Percentiles rank a stretch among this genome's conserved stretches.
Evolutionary conservation across 1,140 invertebrate species (phyloP).

Genomic region (Acarapis woodi): DNA sequence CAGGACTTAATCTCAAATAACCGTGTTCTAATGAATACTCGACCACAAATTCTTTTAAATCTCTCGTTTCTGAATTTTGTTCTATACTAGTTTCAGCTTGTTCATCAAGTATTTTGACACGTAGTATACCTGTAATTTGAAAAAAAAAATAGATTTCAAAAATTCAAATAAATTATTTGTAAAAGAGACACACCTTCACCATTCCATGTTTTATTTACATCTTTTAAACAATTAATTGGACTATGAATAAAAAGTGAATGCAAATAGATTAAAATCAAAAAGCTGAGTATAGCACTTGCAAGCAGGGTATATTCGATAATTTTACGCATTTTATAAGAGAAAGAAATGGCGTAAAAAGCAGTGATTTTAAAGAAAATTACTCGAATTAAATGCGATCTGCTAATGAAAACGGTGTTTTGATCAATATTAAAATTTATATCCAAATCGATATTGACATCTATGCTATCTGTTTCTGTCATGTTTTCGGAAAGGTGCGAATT

Average conservation of each 20-base stretch:
- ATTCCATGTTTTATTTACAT: conserved; percentile 68
- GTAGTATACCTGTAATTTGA: no score
- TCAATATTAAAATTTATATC: no score
- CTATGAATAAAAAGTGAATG: conserved; percentile 72
- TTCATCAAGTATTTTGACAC: conserved; percentile 74
- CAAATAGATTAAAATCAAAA: conserved; percentile 75
- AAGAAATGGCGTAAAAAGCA: conserved; percentile 58
- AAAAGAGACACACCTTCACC: no score
- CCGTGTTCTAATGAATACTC: conserved; percentile 95
- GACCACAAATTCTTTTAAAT: conserved; percentile 79
- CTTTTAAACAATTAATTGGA: conserved; percentile 70
- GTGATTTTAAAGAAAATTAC: conserved; percentile 72
- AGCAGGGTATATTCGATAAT: conserved; percentile 71
- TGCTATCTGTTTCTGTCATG: no score
- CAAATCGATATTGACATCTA: no score
- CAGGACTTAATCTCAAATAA: conserved; percentile 58
- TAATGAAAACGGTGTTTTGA: no score
- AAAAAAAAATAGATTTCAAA: no score
- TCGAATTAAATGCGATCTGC: no score
- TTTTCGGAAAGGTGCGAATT: no score
- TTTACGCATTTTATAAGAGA: conserved; percentile 51
- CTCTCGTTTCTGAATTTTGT: conserved; percentile 2
- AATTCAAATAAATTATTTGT: no score
- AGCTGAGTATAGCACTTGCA: conserved; percentile 54
- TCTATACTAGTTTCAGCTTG: conserved; percentile 11